Evolutionary conservation across 2,888 invertebrate species (phyloP).

Genomic region (Hylaea fasciaria): DNA sequence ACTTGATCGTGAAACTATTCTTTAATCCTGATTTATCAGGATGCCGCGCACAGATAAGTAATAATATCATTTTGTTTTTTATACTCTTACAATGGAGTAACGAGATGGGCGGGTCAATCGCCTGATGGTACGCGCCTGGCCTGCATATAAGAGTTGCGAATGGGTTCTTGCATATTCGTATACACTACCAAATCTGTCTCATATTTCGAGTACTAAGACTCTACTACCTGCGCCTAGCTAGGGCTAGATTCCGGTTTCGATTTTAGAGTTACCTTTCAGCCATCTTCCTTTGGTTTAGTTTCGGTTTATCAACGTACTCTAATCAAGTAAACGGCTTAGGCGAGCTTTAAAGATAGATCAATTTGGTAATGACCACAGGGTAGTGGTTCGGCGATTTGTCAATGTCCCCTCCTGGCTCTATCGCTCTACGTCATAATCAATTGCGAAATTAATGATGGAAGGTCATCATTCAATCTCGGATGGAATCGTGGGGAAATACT

Average conservation of each 20-base stretch:
- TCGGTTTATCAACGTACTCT: constrained; percentile 16
- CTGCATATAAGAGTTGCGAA: no score
- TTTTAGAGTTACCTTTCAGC: not conserved
- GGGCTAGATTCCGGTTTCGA: no score
- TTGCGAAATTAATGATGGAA: constrained; percentile 35
- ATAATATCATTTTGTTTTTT: not conserved
- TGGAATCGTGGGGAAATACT: constrained; percentile 28
- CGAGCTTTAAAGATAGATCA: constrained; percentile 29
- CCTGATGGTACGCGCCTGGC: no score
- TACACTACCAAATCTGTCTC: no score
- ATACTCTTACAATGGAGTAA: no score
- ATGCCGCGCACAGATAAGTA: not conserved
- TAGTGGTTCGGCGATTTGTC: constrained; percentile 38
- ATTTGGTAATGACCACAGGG: constrained; percentile 37
- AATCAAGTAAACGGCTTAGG: constrained; percentile 23
- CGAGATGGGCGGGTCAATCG: not conserved
- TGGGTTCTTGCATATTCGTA: no score
- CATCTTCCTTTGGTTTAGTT: not conserved
- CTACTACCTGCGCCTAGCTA: no score
- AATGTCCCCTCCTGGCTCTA: constrained; percentile 37
- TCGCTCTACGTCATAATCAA: constrained; percentile 40
- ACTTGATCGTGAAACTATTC: constrained; percentile 24
- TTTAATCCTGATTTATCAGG: constrained; percentile 20
- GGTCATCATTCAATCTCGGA: constrained; percentile 34
- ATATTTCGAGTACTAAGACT: no score